Conservation (phyloP, 2,888 invertebrate species). For the Lydus trimaculatus region DNA sequence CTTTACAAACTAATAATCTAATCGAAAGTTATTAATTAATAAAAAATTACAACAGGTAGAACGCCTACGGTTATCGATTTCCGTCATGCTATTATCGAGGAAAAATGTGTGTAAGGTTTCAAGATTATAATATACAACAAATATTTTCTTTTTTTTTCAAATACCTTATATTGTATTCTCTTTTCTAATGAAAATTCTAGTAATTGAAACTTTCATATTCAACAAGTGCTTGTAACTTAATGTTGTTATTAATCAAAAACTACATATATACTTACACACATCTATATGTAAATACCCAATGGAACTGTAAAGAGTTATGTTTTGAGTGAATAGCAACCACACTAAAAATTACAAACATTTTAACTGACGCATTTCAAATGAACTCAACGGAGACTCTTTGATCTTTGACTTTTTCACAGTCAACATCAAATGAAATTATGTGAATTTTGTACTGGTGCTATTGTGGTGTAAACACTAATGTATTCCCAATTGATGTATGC, state of each 20-base stretch:
- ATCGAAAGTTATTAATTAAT: not conserved
- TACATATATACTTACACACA: not conserved
- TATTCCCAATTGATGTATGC: not conserved
- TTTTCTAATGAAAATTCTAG: not conserved
- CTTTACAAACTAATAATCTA: not conserved
- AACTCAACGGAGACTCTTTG: not conserved
- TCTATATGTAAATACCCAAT: not conserved
- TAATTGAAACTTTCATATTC: not conserved
- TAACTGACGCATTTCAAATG: not conserved
- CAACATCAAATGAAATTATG: not conserved
- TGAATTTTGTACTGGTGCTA: not conserved
- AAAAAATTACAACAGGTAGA: not conserved
- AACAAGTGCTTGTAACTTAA: not conserved
- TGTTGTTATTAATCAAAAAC: not conserved
- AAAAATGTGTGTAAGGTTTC: not conserved
- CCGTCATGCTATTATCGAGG: too few species aligned
- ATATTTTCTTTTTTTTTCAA: not conserved
- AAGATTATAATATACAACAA: not conserved
- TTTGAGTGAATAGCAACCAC: not conserved
- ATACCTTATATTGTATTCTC: not conserved
- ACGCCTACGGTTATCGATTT: not conserved
- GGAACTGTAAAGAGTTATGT: not conserved
- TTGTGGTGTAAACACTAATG: not conserved
- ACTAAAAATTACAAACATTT: not conserved
- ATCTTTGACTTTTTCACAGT: not conserved